Evolutionary conservation across 2,888 invertebrate genomes (phyloP), one percentile per base, ranked within the genome.

Genomic region (Euplagia quadripunctaria): DNA sequence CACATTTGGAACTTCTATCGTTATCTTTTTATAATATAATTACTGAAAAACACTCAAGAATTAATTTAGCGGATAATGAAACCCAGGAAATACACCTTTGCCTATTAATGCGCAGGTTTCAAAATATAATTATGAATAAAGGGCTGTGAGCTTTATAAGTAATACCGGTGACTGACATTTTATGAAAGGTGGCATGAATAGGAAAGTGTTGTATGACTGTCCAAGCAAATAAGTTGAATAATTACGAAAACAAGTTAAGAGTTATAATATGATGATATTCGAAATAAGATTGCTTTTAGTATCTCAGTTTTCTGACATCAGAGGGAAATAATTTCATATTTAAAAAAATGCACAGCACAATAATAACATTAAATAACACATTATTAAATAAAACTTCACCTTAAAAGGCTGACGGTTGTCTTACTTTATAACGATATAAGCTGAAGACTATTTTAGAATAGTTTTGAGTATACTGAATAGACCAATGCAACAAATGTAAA

Each of bases 91-190:
- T 31, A 31, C 31, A 31, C 31, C 31, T 31, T 31, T 31, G 16
- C 66, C 8, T 16, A 66, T 16, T 66, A 51, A 52, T 31, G 41
- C 51, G 51, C 9, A 67, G 4, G 31, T 67, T 67, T 52, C 31
- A 31, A 31, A 31, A 31, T 5, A 41, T 14, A 65, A 68, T 55
- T 52, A 52, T 41, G 52, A 68, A 55, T 55, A 55, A 52, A 52
- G n/a, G n/a, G n/a, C 51, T 67, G 17, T 12, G 16, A 17, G 31
- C 67, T 67, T 67, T 67, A 41, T 12, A 17, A 52, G 1, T 65
- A 7, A 65, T 49, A 14, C 20, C 65, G 65, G 49, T 31, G 20
- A 65, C 65, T 46, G 65, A 65, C 65, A 49, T 65, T 65, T 46
- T 11, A 9, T 46, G 20, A 5, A 55, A 4, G 20, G n/a, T 5